Evolutionary conservation across 2,888 invertebrate genomes (phyloP), one percentile per base, ranked within the genome.

Genomic region (Drosophila putrida): DNA sequence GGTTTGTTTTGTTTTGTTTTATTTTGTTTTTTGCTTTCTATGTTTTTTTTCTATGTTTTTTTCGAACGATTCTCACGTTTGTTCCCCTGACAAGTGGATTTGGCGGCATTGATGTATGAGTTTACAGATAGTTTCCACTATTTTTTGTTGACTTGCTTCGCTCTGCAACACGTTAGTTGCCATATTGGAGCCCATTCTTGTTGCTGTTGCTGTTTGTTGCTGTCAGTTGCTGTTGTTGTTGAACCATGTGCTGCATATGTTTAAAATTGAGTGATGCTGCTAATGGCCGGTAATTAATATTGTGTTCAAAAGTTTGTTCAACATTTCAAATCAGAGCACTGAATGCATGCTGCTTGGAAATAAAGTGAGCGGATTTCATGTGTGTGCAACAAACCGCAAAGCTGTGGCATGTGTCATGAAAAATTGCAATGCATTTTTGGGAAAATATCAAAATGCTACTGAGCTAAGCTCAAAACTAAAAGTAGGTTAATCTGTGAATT

Each of bases 41-140:
- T 49, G 49, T 62, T 59, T 54, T 60, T 47, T 69, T 28, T 27
- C 53, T 47, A 39, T 46, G 47, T 50, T 62, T 58, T 69, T 54
- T 13, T 63, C 57, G 27, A 74, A 68, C 89, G 88, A 89, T 86
- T 86, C 85, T 86, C 85, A 86, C 85, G 85, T 86, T 82, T 87
- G 89, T 83, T 77, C 68, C 70, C 75, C 82, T 86, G 85, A 87
- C 85, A 86, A 86, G 85, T 86, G 89, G 85, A 86, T 87, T 86
- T 89, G 81, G 88, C 85, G 89, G 82, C 89, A 86, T 87, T 86
- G 85, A 86, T 89, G 84, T 89, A 86, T 86, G 85, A 75, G 72
- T 80, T 70, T 76, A 69, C 81, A 89, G 84, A 81, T 81, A 89
- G 80, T 74, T 84, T 86, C 67, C 71, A 76, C 69, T 85, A 69